Evolutionary conservation across 2,888 invertebrate genomes (phyloP), one percentile per base, ranked within the genome.

Genomic region (Hirtodrosophila histrioides): DNA sequence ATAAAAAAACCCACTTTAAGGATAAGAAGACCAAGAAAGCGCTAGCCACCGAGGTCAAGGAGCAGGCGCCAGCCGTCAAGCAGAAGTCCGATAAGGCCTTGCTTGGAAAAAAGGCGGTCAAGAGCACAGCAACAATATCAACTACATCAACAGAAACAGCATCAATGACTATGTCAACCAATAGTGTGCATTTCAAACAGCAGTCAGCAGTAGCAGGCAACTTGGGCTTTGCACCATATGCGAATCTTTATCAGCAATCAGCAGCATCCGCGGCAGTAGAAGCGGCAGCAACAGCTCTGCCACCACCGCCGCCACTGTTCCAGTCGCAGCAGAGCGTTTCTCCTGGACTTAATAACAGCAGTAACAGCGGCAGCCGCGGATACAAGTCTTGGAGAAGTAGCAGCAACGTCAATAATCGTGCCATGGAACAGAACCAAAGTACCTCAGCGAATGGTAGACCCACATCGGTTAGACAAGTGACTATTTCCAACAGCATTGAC

Each of bases 1-100:
- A 98, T 91, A 94, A 95, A 70, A 97, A 97, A 90, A 98, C 97
- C 0, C 98, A 98, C 82, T 91, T 91, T 55, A 91, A 91, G 80
- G 91, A 91, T 37, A 91, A 91, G 61, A 91, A 91, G 57, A 88
- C 85, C 35, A 91, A 91, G 71, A 91, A 91, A 61, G 80, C 85
- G 0, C 61, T 87, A 10, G 86, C 88, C 5, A 83, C 88, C 39
- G 90, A 91, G 44, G 85, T 88, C 29, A 90, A 89, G 60, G 84
- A 76, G 57, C 89, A 88, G 54, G 70, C 78, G 8, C 64, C 75
- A 3, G 75, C 71, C 27, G 66, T 78, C 0, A 87, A 89, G 58
- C 77, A 69, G 55, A 88, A 86, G 55, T 50, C 70, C 23, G 80
- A 75, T 1, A 75, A 64, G 33, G 23, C 12, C 1, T 4, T 53